A percentile compares a stretch with the other conserved stretches of the same genome.
Conservation (phyloP, 2,797 vertebrate species). For the Enteromius argenteus region DNA sequence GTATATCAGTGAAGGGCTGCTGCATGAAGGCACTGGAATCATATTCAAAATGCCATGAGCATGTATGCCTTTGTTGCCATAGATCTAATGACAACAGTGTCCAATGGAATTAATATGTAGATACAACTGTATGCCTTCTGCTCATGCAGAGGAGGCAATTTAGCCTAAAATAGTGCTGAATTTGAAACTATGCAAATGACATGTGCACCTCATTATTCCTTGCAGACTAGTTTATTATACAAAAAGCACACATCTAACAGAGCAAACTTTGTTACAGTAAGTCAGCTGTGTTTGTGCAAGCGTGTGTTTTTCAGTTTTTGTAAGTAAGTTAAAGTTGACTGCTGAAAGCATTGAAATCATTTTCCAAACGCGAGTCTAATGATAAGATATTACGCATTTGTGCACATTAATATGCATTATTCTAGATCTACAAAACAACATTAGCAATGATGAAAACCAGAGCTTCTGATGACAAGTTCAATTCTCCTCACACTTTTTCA, state of each 20-base stretch:
- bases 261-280: neutral
- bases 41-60: neutral
- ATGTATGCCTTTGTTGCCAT: conserved; percentile 1
- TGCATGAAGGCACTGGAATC: neutral
- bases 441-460: conserved; percentile 52
- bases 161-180: conserved; percentile 16
- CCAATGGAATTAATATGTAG: neutral
- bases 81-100: conserved; percentile 10
- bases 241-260: conserved; percentile 1
- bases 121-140: neutral
- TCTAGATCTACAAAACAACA: conserved; percentile 35
- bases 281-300: neutral
- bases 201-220: conserved; percentile 8
- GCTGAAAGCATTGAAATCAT: conserved; percentile 27
- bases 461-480: conserved; percentile 49
- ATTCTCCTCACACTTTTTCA: conserved; percentile 13
- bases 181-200: neutral
- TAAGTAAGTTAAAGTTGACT: conserved; percentile 27
- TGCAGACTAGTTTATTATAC: conserved; percentile 3
- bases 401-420: conserved; percentile 47
- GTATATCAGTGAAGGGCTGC: neutral
- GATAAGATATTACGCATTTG: conserved; percentile 34
- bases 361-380: conserved; percentile 32
- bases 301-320: conserved; percentile 3
- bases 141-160: neutral